Evolutionary conservation across 2,888 invertebrate species (phyloP), one percentile per base, ranked within the genome.

Genomic region (Petrophora chlorosata): DNA sequence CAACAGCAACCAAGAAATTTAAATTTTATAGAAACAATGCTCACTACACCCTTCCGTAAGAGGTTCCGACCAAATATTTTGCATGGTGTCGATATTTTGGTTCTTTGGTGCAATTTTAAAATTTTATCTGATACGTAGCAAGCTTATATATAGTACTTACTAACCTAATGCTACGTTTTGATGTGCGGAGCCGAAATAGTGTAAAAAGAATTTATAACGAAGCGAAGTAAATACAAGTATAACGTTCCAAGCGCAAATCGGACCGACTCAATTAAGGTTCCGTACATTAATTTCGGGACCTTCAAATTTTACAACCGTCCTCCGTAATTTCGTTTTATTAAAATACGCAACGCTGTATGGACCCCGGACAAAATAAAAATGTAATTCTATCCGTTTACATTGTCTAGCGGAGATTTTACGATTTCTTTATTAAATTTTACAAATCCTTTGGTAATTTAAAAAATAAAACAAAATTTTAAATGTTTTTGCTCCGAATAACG

Each of bases 311-410:
- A 85, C 79, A 79, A 66, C 80, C 74, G 70, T 70, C 80, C 80
- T 76, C 66, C 71, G 81, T 76, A 78, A 85, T 84, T 80, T 71
- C 70, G 70, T 80, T 86, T 85, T 86, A 86, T 87, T 85, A 85
- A 85, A 85, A 85, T 79, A 79, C 76, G 72, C 74, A 67, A 71
- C 70, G 72, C 79, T 77, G 80, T 80, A 83, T 77, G 76, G 69
- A 73, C 64, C 53, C 65, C 63, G 64, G 64, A 59, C 63, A 54
- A 68, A 76, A 78, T 82, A 83, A 82, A 79, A 81, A 70, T 73
- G 74, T 76, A 77, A 79, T 80, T 79, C 67, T 56, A 70, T 60
- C 61, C 63, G 17, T 70, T 70, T 73, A 67, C 70, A 68, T 68
- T 63, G 61, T 56, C 49, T 33, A 56, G 61, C 66, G 56, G 61